These are phyloP conservation scores for Peromyscus maniculatus DNA, from an alignment of 2,113 vertebrate species.

Conservation along the genomic window DNA sequence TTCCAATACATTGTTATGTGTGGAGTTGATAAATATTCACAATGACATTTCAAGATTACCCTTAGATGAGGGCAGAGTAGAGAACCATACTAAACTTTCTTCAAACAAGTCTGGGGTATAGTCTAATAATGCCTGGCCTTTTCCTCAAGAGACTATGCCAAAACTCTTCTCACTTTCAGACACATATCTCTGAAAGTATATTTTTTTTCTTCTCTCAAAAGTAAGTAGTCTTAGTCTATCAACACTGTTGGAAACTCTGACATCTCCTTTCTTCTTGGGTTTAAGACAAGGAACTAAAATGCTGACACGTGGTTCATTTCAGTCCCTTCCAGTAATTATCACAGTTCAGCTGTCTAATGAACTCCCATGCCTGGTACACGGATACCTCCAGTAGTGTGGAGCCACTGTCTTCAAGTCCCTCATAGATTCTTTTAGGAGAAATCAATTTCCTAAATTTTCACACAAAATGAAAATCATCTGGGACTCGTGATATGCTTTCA, in stretches of 20 bases:
- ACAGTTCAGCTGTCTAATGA: neutral
- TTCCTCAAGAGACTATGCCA: neutral
- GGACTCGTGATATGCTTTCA: neutral
- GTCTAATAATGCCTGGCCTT: neutral
- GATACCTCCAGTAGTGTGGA: neutral
- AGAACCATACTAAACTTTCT: neutral
- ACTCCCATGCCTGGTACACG: neutral
- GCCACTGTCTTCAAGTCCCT: neutral
- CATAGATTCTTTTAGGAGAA: neutral
- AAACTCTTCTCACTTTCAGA: neutral
- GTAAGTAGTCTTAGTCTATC: neutral
- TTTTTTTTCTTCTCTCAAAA: neutral
- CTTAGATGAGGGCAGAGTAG: neutral
- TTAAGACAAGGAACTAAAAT: neutral
- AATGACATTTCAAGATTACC: neutral
- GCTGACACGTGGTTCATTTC: neutral
- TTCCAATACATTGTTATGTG: neutral
- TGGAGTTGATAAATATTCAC: conserved; percentile 31
- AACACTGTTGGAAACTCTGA: neutral
- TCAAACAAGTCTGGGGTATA: neutral
- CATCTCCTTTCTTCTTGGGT: neutral
- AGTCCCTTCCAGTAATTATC: neutral
- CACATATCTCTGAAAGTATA: too few relatives aligned
- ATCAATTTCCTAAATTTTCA: neutral
- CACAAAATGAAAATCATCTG: neutral